Base-by-base conservation (phyloP, 2,888 invertebrate species). In the Leptinotarsa rubiginosa region DNA sequence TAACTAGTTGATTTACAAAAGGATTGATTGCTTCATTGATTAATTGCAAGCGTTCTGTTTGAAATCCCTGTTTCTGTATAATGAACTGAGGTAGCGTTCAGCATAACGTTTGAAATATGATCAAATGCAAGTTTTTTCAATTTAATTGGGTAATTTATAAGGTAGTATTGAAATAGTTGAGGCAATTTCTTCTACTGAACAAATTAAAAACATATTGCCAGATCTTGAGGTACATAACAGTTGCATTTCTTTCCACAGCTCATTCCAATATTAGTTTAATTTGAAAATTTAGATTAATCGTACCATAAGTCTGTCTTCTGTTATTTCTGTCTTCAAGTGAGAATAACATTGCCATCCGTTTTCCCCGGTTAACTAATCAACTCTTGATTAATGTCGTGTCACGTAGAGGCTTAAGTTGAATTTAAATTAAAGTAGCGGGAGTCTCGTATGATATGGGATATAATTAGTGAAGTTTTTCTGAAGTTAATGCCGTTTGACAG, bases 381-480 rank as follows among this genome's bases (percentile, higher is more conserved):
- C 56, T 16, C 22, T 31, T 41, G 52, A 71, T 71, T 71, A 52
- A 70, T 70, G 47, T 13, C 65, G 49, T 64, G 65, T 70, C 65
- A 54, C 54, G 15, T 20, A 18, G 65, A 56, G 56, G 41, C 54
- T 71, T 18, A 16, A 71, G 66, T 22, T 47, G 47, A 47, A 25
- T 65, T 70, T 64, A 50, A 70, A 70, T 49, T 25, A 64, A 70
- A 50, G 31, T 7, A 47, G 5, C 54, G 13, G 22, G 56, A 47
- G 47, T 69, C 47, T 69, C 7, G 47, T 41, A 16, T 16, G 25
- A 67, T 68, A 25, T 52, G 56, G 47, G 65, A 4, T 71, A 71
- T 71, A 71, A 66, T 71, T 71, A 71, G 65, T 68, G 22, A 54
- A 70, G 41, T 65, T 64, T 64, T 50, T 47, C 47, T 18, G 22